These are phyloP conservation scores for Anguilla pacifica DNA, from an alignment of 2,797 vertebrate species.

Conservation along the genomic window DNA sequence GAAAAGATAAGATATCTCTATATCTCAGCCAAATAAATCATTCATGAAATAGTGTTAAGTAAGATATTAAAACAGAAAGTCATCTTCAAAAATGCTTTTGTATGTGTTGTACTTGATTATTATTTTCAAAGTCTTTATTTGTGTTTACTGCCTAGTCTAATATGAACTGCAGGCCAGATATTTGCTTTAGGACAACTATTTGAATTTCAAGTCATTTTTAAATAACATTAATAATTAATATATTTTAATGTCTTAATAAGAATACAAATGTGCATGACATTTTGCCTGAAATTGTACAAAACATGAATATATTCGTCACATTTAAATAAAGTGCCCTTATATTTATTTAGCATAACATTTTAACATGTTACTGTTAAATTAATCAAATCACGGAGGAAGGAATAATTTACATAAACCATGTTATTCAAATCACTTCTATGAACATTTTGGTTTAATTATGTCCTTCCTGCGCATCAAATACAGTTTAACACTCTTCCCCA, in stretches of 20 bases:
- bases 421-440: conserved; percentile 35
- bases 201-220: conserved; percentile 58
- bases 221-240: conserved; percentile 55
- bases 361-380: conserved; percentile 65
- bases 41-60: neutral
- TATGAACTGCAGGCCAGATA: conserved; percentile 22
- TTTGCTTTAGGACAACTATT: conserved; percentile 57
- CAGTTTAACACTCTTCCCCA: neutral
- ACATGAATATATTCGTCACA: conserved; percentile 60
- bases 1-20: neutral
- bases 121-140: neutral
- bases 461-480: neutral
- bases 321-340: conserved; percentile 69
- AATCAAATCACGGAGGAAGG: conserved; percentile 58
- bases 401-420: conserved; percentile 60
- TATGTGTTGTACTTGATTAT: neutral
- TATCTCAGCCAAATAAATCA: neutral
- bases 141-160: neutral
- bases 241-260: conserved; percentile 61
- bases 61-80: neutral
- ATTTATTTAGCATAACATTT: conserved; percentile 60
- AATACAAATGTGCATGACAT: conserved; percentile 55
- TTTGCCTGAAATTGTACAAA: conserved; percentile 33
- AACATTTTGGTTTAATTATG: conserved; percentile 29
- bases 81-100: neutral